Evolutionary conservation across 2,888 invertebrate genomes (phyloP), one percentile per base, ranked within the genome.

Genomic region (Alitta virens): DNA sequence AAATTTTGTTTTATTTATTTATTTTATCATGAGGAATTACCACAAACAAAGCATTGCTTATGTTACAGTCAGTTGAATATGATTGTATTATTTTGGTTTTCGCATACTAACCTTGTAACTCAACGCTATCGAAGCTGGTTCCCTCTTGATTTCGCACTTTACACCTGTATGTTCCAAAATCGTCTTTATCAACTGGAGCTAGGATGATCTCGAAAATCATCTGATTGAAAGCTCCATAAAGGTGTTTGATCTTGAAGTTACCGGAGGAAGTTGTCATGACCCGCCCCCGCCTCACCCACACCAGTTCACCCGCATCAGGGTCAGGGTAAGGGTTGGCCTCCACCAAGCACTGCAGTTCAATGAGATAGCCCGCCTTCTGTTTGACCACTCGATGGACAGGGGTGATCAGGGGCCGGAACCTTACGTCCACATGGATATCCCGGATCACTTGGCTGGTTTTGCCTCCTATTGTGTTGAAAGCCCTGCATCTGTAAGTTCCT

Each of bases 151-250:
- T 71, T 18, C 46, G 63, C 43, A 69, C 58, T 21, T 66, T 56
- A 60, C 71, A 71, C 2, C 51, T 27, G 50, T 62, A 71, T 3
- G n/a, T 43, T 12, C 70, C 71, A 42, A 63, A 71, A 49, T 71
- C 71, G 38, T 64, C 62, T 18, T 60, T 53, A 27, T 33, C 1
- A 18, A 71, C 70, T 24, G 56, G 52, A n/a, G 60, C 49, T 12
- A 71, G 68, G 12, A 69, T 65, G 38, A 71, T 55, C 55, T 71
- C 70, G 56, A 69, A 71, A 21, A 62, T 60, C 56, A 71, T 46
- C 25, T 62, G 58, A 56, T 63, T 65, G 43, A 71, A 71, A 12
- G 71, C 70, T 7, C 71, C 69, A 33, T 61, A 25, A 12, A 69
- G 42, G 27, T 56, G 43, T 23, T 63, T 50, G 1, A 70, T 61